phyloP scores from a whole-genome alignment of 2,888 invertebrate genomes.

The Mimachlamys varia region DNA sequence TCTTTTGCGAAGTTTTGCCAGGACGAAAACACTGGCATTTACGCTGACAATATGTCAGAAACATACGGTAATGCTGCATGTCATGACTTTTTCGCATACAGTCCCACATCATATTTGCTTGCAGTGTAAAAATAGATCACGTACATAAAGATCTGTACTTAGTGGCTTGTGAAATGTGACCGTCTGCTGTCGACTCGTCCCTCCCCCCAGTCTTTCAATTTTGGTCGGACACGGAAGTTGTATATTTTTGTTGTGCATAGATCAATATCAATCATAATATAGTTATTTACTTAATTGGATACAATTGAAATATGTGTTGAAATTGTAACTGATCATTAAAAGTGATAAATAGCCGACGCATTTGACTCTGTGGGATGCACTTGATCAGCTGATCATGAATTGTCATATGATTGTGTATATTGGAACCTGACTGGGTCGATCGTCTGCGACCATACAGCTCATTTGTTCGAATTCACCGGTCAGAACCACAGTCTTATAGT shows the following conservation, averaged over 20 bases:
- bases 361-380: neutral
- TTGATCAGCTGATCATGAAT: neutral
- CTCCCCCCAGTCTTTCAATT: neutral
- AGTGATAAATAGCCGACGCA: neutral
- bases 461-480: too few species aligned
- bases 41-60: slow-evolving; percentile 44
- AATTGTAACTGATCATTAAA: neutral
- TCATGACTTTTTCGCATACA: neutral
- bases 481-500: too few species aligned
- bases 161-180: neutral
- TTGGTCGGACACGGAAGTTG: neutral
- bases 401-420: neutral
- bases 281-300: neutral
- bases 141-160: neutral
- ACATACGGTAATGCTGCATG: slow-evolving; percentile 45
- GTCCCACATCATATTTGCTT: neutral
- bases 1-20: slow-evolving; percentile 24
- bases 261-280: neutral
- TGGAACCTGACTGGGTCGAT: too few species aligned
- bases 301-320: neutral
- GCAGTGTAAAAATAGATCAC: neutral
- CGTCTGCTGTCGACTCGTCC: neutral
- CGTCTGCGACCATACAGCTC: too few species aligned
- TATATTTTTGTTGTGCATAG: neutral
- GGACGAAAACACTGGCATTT: slow-evolving; percentile 27